Percentiles rank a stretch among this genome's conserved stretches.
phyloP scores from a whole-genome alignment of 2,888 invertebrate genomes.

The Pachymerium ferrugineum region DNA sequence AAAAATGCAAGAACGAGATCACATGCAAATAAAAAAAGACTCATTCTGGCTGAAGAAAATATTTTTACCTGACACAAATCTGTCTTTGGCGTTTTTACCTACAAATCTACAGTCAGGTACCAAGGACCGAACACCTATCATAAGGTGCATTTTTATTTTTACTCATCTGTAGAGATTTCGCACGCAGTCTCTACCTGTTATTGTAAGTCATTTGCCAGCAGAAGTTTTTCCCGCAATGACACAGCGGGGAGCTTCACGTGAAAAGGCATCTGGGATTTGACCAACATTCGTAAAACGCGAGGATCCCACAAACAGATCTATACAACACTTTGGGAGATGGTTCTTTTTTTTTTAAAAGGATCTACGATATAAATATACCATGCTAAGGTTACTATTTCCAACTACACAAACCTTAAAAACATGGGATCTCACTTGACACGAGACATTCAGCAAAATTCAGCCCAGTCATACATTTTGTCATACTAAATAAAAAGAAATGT shows the following conservation, averaged over 20 bases:
- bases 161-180: not conserved
- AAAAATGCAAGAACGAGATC: not conserved
- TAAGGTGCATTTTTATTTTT: not conserved
- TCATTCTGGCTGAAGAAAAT: not conserved
- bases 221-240: not conserved
- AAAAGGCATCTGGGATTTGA: slow-evolving; percentile 2
- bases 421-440: not conserved
- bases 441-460: not conserved
- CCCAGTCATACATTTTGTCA: not conserved
- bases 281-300: not conserved
- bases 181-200: no score
- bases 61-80: not conserved
- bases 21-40: not conserved
- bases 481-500: not conserved
- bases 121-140: not conserved
- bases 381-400: not conserved
- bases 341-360: not conserved
- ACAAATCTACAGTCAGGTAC: not conserved
- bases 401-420: not conserved
- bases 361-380: not conserved
- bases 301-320: not conserved
- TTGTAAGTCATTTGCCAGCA: not conserved
- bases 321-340: not conserved
- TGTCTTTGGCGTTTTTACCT: not conserved
- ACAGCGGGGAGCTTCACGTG: not conserved